Percentiles rank a stretch among this genome's conserved stretches.
Evolutionary conservation across 2,797 vertebrate species (phyloP).

Genomic region (Esox lucius): DNA sequence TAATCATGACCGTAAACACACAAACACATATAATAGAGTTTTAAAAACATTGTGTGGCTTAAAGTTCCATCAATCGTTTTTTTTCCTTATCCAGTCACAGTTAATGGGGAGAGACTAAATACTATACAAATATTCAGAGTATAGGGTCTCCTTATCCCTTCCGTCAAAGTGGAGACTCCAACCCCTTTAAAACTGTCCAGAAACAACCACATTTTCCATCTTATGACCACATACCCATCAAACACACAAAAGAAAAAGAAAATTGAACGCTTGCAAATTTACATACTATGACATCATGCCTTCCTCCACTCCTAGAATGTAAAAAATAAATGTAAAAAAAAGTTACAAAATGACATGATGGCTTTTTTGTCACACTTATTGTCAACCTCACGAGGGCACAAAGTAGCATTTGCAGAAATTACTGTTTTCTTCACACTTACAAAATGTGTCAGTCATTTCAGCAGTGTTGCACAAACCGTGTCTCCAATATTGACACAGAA

Average conservation of each 20-base stretch:
- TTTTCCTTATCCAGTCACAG: slow-evolving; percentile 33
- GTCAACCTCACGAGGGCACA: slow-evolving; percentile 25
- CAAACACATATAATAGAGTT: slow-evolving; percentile 44
- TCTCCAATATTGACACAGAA: slow-evolving; percentile 50
- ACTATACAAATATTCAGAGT: slow-evolving; percentile 4
- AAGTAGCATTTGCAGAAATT: slow-evolving; percentile 50
- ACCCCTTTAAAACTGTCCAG: slow-evolving; percentile 18
- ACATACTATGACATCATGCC: slow-evolving; percentile 58
- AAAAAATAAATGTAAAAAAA: neutral
- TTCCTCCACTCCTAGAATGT: slow-evolving; percentile 14
- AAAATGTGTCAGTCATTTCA: slow-evolving; percentile 19
- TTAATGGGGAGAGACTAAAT: slow-evolving; percentile 14
- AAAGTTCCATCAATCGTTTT: slow-evolving; percentile 44
- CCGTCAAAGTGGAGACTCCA: slow-evolving; percentile 29
- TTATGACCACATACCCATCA: slow-evolving; percentile 36
- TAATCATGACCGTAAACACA: slow-evolving; percentile 48
- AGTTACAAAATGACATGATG: slow-evolving; percentile 15
- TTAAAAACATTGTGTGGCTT: slow-evolving; percentile 50
- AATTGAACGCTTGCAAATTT: slow-evolving; percentile 16
- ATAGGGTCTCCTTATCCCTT: slow-evolving; percentile 23
- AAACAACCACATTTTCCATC: slow-evolving; percentile 36
- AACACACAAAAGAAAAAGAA: slow-evolving; percentile 10
- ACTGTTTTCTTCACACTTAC: slow-evolving; percentile 43
- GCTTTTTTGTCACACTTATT: slow-evolving; percentile 29
- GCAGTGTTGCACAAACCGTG: slow-evolving; percentile 49